Evolutionary conservation across 2,113 vertebrate species (phyloP), one percentile per base, ranked within the genome.

Genomic region (Puffinus mauretanicus): DNA sequence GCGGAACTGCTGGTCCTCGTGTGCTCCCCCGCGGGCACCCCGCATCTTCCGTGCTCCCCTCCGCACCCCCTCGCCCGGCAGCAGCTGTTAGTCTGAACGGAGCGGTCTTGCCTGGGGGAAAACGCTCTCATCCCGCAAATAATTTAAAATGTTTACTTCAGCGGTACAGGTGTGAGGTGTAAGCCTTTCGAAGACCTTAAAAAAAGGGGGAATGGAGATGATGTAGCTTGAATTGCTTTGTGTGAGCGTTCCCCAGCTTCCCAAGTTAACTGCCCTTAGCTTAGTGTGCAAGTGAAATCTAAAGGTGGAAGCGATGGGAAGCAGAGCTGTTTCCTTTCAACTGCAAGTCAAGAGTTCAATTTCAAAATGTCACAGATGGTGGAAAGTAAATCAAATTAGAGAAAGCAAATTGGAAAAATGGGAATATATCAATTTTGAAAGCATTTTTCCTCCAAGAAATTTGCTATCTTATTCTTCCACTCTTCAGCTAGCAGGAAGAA

Each of bases 31-130:
- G 3, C 6, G 6, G n/a, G 58, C 6, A 3, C 13, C 5, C 34
- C 1, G 76, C 19, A 1, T 3, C 51, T 13, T 3, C 27, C 6
- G 2, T 8, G 11, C 42, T 34, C 18, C 30, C 29, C 16, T 13
- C 8, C 15, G 1, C 29, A 0, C 32, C 36, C 9, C 19, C 36
- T 38, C n/a, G 7, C 55, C 5, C 10, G 34, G 47, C 46, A 10
- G 38, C 49, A 5, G 64, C 40, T 14, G 1, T 6, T 22, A 3
- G 27, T 21, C 34, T 10, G 44, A 17, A 17, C 49, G 51, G 29
- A 38, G 12, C 7, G 4, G 44, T 7, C n/a, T 55, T 32, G 64
- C 30, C 20, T 26, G 25, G 16, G 49, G 44, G 22, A 66, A 42
- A 6, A 30, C 4, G 9, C 25, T 55, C 49, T 32, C 9, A 6